These are phyloP conservation scores for Xestia rhomboidea DNA, from an alignment of 2,888 invertebrate genomes.

Conservation along the genomic window DNA sequence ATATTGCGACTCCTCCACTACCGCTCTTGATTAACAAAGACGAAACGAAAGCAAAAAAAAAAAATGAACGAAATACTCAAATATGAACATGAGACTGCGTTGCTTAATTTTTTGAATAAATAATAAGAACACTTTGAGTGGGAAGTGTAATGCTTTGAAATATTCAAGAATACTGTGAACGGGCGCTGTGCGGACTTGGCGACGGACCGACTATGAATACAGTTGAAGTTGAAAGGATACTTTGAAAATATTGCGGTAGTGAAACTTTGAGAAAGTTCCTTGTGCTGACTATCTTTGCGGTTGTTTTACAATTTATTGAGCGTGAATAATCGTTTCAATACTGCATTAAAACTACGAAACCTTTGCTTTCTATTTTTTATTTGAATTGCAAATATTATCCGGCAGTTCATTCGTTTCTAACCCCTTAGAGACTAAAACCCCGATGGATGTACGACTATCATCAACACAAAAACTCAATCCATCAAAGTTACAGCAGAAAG, in stretches of 20 bases:
- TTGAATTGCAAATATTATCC: not conserved
- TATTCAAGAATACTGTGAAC: slow-evolving; percentile 73
- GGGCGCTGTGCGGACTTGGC: slow-evolving; percentile 63
- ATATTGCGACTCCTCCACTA: slow-evolving; percentile 47
- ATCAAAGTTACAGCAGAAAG: slow-evolving; percentile 38
- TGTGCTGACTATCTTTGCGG: slow-evolving; percentile 24
- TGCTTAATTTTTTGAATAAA: slow-evolving; percentile 80
- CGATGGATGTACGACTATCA: not conserved
- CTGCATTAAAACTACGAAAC: slow-evolving; percentile 9
- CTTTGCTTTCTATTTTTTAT: not conserved
- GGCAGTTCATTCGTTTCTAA: not conserved
- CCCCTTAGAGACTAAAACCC: not conserved
- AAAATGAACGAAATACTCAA: slow-evolving; percentile 56
- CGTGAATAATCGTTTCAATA: slow-evolving; percentile 36
- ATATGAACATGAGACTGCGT: slow-evolving; percentile 66
- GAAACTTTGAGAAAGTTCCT: slow-evolving; percentile 41
- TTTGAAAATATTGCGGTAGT: slow-evolving; percentile 49
- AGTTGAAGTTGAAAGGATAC: slow-evolving; percentile 40
- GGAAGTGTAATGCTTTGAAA: slow-evolving; percentile 76
- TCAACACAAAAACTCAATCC: slow-evolving; percentile 44
- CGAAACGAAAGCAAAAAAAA: slow-evolving; percentile 29
- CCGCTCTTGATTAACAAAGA: slow-evolving; percentile 57
- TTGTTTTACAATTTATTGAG: slow-evolving; percentile 46
- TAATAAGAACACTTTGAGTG: slow-evolving; percentile 73
- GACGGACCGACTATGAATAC: slow-evolving; percentile 50